These are phyloP conservation scores for Sphinx pinastri DNA, from an alignment of 2,888 invertebrate genomes.

Conservation along the genomic window DNA sequence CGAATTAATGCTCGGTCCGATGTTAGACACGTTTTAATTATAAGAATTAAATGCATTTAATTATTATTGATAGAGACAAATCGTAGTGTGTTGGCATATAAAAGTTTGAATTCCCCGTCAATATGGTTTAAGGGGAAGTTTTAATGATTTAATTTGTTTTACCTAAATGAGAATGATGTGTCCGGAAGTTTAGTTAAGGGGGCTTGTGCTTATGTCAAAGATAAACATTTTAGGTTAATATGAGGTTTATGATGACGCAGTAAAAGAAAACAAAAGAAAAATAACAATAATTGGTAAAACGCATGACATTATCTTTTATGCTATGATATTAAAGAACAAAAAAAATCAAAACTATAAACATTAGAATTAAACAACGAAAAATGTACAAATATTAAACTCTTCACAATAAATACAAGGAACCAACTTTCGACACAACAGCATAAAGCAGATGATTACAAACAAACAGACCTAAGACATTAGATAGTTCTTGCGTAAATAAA, in stretches of 20 bases:
- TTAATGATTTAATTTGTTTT: not conserved
- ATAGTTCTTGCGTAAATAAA: constrained; percentile 4
- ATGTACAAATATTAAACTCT: not conserved
- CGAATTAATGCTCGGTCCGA: constrained; percentile 40
- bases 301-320: too few species aligned
- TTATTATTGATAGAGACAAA: constrained; percentile 56
- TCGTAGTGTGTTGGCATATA: constrained; percentile 43
- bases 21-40: constrained; percentile 53
- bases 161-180: not conserved
- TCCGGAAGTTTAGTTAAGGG: too few species aligned
- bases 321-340: too few species aligned
- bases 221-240: not conserved
- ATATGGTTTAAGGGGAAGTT: constrained; percentile 32
- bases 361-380: not conserved
- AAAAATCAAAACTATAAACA: not conserved
- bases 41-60: constrained; percentile 46
- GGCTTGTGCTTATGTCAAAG: not conserved
- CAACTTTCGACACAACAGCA: not conserved
- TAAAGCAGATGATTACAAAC: constrained; percentile 12
- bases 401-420: not conserved
- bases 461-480: constrained; percentile 1
- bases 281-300: too few species aligned
- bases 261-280: too few species aligned
- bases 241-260: too few species aligned
- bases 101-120: constrained; percentile 37